Percentiles rank a stretch among this genome's conserved stretches.
phyloP scores from a whole-genome alignment of 92 coral and sea anemone species.

The Metridium senile region DNA sequence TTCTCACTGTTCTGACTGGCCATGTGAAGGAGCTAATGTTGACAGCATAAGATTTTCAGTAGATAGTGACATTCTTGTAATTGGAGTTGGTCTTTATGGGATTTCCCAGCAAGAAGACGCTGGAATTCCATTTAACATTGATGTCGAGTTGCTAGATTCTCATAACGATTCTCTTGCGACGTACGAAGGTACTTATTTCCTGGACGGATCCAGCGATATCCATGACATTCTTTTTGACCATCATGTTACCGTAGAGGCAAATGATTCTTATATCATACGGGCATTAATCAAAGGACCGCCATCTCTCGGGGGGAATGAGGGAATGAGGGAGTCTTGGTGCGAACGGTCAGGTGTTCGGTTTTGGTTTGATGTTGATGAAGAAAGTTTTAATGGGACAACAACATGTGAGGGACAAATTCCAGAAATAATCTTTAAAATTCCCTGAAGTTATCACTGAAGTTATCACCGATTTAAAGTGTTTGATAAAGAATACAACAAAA shows the following conservation, averaged over 20 bases:
- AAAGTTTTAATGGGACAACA: slow-evolving; percentile 92
- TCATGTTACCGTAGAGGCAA: slow-evolving; percentile 62
- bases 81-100: slow-evolving; percentile 87
- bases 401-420: slow-evolving; percentile 93
- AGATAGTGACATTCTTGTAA: slow-evolving; percentile 59
- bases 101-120: slow-evolving; percentile 52
- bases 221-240: slow-evolving; percentile 74
- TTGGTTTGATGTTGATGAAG: slow-evolving; percentile 86
- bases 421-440: slow-evolving; percentile 68
- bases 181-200: slow-evolving; percentile 69
- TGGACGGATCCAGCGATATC: slow-evolving; percentile 47
- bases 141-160: slow-evolving; percentile 78
- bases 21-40: slow-evolving; percentile 78
- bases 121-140: slow-evolving; percentile 61
- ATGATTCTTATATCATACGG: slow-evolving; percentile 77
- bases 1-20: slow-evolving; percentile 68
- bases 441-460: neutral
- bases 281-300: slow-evolving; percentile 81
- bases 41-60: slow-evolving; percentile 83
- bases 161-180: slow-evolving; percentile 82
- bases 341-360: slow-evolving; percentile 71
- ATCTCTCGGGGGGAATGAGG: slow-evolving; percentile 80
- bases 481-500: too few relatives aligned
- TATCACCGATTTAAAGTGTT: too few relatives aligned
- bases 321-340: slow-evolving; percentile 72